A percentile compares a stretch with the other conserved stretches of the same genome.
These are phyloP conservation scores for Cataglyphis livida DNA, from an alignment of 2,888 invertebrate genomes.

Conservation along the genomic window DNA sequence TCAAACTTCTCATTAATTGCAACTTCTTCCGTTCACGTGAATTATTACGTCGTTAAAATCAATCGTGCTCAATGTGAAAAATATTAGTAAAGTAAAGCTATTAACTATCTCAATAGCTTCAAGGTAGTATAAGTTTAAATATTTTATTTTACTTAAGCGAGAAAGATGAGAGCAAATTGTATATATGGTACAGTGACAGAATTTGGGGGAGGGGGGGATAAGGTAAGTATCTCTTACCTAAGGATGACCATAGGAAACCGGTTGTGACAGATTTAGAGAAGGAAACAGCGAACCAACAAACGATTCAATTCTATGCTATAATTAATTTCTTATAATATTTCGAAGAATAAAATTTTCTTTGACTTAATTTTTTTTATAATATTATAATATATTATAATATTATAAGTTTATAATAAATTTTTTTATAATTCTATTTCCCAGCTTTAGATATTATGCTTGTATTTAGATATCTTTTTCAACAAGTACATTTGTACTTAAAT, in stretches of 20 bases:
- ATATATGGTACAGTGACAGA: neutral
- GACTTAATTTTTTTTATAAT: neutral
- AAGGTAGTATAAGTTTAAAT: neutral
- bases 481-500: neutral
- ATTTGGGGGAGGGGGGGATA: too few species aligned
- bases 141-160: neutral
- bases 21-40: neutral
- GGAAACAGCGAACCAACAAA: neutral
- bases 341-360: neutral
- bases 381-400: too few species aligned
- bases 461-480: neutral
- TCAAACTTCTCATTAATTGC: neutral
- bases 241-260: constrained; percentile 5
- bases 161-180: neutral
- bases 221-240: constrained; percentile 10
- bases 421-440: neutral
- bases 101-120: neutral
- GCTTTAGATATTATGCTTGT: neutral
- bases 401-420: too few species aligned
- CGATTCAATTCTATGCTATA: neutral
- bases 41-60: neutral
- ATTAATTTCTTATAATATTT: neutral
- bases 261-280: neutral
- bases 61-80: neutral
- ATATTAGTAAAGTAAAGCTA: neutral